Evolutionary conservation across 2,797 vertebrate species (phyloP).

Genomic region (Petrocephalus schoutedeni): DNA sequence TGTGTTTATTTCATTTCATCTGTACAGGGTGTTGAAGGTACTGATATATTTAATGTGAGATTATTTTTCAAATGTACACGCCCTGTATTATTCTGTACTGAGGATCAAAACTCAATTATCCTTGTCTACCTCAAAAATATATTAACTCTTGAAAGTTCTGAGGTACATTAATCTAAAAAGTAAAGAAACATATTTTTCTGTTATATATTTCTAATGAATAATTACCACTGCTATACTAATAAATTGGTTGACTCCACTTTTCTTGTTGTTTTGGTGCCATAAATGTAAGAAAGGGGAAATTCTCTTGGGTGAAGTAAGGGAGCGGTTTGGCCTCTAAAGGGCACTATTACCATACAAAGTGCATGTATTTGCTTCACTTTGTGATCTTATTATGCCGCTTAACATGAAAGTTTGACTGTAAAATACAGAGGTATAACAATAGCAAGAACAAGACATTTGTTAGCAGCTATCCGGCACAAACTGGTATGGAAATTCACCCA

Average conservation of each 20-base stretch:
- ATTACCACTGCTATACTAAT: background rate
- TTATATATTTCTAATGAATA: slow-evolving; percentile 41
- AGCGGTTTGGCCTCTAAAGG: background rate
- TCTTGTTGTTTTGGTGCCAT: background rate
- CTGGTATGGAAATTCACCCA: background rate
- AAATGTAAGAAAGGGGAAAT: background rate
- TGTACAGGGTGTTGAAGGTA: slow-evolving; percentile 72
- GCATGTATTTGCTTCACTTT: background rate
- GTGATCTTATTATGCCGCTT: background rate
- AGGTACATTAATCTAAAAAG: slow-evolving; percentile 63
- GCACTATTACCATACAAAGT: background rate
- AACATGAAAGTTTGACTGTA: background rate
- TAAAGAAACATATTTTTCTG: slow-evolving; percentile 50
- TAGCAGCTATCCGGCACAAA: background rate
- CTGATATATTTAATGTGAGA: slow-evolving; percentile 60
- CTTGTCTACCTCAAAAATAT: slow-evolving; percentile 75
- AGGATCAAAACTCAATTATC: slow-evolving; percentile 38
- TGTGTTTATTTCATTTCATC: slow-evolving; percentile 36
- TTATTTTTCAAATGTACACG: background rate
- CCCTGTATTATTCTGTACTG: slow-evolving; percentile 63
- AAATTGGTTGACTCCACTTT: background rate
- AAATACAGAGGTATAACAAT: background rate
- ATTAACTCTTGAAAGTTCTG: slow-evolving; percentile 59
- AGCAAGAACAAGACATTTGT: background rate
- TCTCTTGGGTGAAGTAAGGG: background rate